Base-by-base conservation (phyloP, 2,888 invertebrate genomes). In the Metalampra italica region DNA sequence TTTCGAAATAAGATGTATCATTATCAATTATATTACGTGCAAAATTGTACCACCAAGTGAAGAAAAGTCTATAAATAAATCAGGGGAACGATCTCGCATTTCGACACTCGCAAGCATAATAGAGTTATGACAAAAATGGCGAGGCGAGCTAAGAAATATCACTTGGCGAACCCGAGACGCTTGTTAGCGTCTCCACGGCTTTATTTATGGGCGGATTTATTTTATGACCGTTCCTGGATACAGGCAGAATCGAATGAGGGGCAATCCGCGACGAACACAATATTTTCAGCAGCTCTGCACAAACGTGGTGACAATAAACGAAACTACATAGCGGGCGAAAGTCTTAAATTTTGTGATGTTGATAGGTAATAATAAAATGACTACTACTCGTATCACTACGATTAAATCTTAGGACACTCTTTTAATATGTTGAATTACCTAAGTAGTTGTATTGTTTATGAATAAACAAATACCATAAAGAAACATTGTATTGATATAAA, bases 121-220 rank as follows among this genome's bases (percentile, higher is more conserved):
- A 76, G 84, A 88, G 84, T 88, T 85, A 86, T 86, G 80, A 85
- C 81, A 84, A 85, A 87, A 87, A 87, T 83, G 85, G 85, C 78
- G 81, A 69, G 59, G 60, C 65, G 64, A 66, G 73, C 71, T 67
- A 75, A 87, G 87, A 87, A 82, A 88, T 89, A 89, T 89, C 74
- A 82, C 82, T 82, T 76, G 82, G 77, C 71, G 82, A 89, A 90
- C 81, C 84, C 85, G 88, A 90, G 84, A 86, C 80, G 85, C 90
- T 90, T 90, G 90, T 90, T 90, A 90, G 89, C 84, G 85, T 75
- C 87, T 80, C 71, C 75, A 64, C 66, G 70, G 65, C 72, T 83
- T 89, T 90, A 90, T 90, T 90, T 90, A 90, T 89, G 87, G 63
- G 78, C 79, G 84, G 89, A 89, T 90, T 90, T 90, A 89, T 88